phyloP scores from a whole-genome alignment of 2,113 vertebrate species.

The Leucopsar rothschildi region DNA sequence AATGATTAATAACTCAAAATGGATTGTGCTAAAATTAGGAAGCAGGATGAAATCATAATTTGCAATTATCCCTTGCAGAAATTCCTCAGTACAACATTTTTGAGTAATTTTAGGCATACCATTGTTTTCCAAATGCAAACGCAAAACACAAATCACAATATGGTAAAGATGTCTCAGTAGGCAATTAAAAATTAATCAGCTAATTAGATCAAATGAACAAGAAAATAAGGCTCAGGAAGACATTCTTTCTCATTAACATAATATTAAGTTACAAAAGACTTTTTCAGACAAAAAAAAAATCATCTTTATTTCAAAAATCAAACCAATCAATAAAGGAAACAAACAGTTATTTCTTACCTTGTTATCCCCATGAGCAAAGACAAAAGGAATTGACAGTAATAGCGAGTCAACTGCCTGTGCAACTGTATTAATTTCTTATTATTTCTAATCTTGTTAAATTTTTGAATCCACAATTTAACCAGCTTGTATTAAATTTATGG shows the following conservation, averaged over 20 bases:
- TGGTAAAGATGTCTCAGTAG: slow-evolving; percentile 37
- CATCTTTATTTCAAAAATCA: slow-evolving; percentile 19
- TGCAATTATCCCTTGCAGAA: not conserved
- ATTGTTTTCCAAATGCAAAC: slow-evolving; percentile 42
- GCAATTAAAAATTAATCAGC: slow-evolving; percentile 59
- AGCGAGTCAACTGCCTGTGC: not conserved
- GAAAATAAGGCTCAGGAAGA: slow-evolving; percentile 60
- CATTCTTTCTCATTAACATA: slow-evolving; percentile 45
- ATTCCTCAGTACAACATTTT: not conserved
- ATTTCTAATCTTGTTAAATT: slow-evolving; percentile 37
- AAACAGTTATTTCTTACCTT: slow-evolving; percentile 56
- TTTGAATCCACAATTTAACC: not conserved
- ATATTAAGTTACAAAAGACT: slow-evolving; percentile 50
- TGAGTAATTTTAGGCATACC: not conserved
- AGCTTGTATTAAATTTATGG: not conserved
- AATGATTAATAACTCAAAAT: not conserved
- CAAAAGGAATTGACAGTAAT: slow-evolving; percentile 48
- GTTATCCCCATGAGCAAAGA: slow-evolving; percentile 42
- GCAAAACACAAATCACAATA: slow-evolving; percentile 45
- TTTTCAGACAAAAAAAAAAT: not conserved
- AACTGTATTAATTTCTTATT: slow-evolving; percentile 33
- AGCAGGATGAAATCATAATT: slow-evolving; percentile 32
- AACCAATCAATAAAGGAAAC: slow-evolving; percentile 47
- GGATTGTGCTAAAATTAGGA: slow-evolving; percentile 7
- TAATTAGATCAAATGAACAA: slow-evolving; percentile 49